A percentile compares a stretch with the other conserved stretches of the same genome.
phyloP scores from a whole-genome alignment of 1,140 invertebrate genomes.

The Zophobas atratus region DNA sequence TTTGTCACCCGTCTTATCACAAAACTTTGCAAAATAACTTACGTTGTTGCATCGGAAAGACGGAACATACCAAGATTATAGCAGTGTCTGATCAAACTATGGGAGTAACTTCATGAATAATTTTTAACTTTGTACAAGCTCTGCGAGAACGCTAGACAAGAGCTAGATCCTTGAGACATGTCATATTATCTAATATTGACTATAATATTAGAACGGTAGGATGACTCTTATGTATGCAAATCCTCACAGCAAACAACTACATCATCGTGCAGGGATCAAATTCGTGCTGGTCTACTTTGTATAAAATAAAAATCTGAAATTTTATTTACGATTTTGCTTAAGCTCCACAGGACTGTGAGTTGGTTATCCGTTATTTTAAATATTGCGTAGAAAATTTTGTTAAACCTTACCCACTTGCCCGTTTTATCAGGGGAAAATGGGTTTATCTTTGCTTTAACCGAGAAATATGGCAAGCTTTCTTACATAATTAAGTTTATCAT shows the following conservation, averaged over 20 bases:
- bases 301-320: neutral
- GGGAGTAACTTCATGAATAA: conserved; percentile 12
- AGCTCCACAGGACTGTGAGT: too few species aligned
- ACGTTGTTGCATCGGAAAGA: too few species aligned
- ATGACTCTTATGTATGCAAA: conserved; percentile 18
- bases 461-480: neutral
- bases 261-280: neutral
- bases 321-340: too few species aligned
- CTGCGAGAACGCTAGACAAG: neutral
- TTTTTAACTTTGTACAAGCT: conserved; percentile 13
- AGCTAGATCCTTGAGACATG: neutral
- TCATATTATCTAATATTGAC: conserved; percentile 29
- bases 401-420: too few species aligned
- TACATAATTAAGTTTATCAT: conserved; percentile 4
- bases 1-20: too few species aligned
- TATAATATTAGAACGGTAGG: conserved; percentile 6
- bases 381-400: too few species aligned
- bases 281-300: neutral
- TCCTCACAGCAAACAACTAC: conserved; percentile 15
- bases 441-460: neutral
- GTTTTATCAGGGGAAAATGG: too few species aligned
- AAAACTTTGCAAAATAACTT: neutral
- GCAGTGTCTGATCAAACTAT: too few species aligned
- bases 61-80: too few species aligned
- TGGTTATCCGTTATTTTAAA: too few species aligned